Evolutionary conservation across 1,140 invertebrate genomes (phyloP).

Genomic region (Akabosia matsudoensis): DNA sequence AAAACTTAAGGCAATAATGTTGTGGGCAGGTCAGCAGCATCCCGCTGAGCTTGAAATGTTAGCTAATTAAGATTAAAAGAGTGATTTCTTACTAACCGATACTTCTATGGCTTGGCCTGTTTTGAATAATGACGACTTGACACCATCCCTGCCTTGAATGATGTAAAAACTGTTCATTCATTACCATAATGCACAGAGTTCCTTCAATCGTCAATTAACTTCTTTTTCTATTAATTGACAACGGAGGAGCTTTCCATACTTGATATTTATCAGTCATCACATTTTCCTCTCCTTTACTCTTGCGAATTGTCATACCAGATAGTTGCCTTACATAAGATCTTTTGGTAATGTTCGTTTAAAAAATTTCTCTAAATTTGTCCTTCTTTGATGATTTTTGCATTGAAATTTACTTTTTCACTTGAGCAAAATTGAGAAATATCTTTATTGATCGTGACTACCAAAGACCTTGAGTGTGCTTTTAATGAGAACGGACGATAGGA

Average conservation of each 20-base stretch:
- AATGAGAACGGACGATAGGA: no score
- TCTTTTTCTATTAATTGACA: background rate
- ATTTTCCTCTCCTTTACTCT: no score
- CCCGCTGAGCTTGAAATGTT: background rate
- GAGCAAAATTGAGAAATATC: no score
- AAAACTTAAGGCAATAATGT: background rate
- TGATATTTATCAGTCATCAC: background rate
- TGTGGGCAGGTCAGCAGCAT: slow-evolving; percentile 20
- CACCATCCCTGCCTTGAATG: background rate
- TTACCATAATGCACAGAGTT: no score
- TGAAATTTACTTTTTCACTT: no score
- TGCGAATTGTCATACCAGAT: no score
- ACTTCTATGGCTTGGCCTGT: background rate
- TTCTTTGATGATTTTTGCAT: no score
- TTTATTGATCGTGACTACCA: no score
- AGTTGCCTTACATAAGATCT: no score
- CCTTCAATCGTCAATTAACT: background rate
- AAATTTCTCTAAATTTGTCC: no score
- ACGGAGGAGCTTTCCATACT: background rate
- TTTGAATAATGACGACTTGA: background rate
- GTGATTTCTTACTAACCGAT: background rate
- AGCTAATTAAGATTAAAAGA: slow-evolving; percentile 6
- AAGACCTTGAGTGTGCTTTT: no score
- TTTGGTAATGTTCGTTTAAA: no score
- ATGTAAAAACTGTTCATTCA: background rate